Evolutionary conservation across 2,797 vertebrate species (phyloP), one percentile per base, ranked within the genome.

Genomic region (Carapus acus): DNA sequence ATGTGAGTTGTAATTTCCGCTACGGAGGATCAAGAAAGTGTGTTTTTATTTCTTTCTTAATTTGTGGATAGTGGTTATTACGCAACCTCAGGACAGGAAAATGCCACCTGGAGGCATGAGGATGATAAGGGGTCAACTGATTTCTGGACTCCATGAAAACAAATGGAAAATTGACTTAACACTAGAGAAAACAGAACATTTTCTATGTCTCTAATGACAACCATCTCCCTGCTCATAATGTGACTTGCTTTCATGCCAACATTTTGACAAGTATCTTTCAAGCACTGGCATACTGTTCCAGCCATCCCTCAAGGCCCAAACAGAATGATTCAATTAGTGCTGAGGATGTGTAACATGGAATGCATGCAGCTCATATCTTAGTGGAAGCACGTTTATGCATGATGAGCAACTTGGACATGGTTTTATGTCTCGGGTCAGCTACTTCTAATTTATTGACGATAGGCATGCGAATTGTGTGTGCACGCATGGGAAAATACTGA

Each of bases 301-400:
- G 62, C 74, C 74, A 58, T 33, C 11, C 39, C 70, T 68, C 54
- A 39, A 16, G 72, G 61, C 69, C 60, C 62, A 54, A 27, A 63
- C 60, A 15, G 19, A 49, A 56, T 69, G 62, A 78, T 71, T 78
- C 65, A 74, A 76, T 83, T 79, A 77, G 77, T 71, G 46, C 71
- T 65, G 66, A 72, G 62, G 65, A 79, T 69, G 72, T 76, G 71
- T 34, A 54, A 71, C 61, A 52, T 66, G 61, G 72, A 80, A 76
- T 65, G 19, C 67, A 66, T 58, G 67, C 67, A 62, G 54, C 49
- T 64, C 66, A 70, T 42, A 57, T 69, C 54, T 55, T 46, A 67
- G 64, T 62, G 58, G 72, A 62, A 73, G 56, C 67, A 62, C 71
- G 50, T 77, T 72, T 74, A 76, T 76, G 77, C 78, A 72, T 79